Conservation (phyloP, 1,140 invertebrate genomes). For the Homarus americanus region DNA sequence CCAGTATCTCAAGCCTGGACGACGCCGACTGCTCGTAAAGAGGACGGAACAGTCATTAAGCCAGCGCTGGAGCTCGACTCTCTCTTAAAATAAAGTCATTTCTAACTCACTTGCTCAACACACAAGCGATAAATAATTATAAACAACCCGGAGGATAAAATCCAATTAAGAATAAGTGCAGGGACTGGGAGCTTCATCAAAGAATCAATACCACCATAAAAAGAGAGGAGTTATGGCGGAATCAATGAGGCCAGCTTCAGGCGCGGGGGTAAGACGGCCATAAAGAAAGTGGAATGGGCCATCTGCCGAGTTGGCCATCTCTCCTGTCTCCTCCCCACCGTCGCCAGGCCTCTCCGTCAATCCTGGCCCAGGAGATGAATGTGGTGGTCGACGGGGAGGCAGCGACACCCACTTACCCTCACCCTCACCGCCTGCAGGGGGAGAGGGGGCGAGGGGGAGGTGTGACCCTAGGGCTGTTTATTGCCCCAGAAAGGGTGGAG, state of each 20-base stretch:
- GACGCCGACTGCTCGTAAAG: conserved; percentile 44
- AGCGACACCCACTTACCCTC: not conserved
- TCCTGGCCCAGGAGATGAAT: not conserved
- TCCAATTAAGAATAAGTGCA: conserved; percentile 32
- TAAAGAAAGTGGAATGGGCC: conserved; percentile 46
- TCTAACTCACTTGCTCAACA: not conserved
- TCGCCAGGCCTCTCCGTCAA: not conserved
- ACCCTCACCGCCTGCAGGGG: not conserved
- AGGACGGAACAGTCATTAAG: not conserved
- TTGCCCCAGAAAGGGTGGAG: not conserved
- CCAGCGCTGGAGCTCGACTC: not conserved
- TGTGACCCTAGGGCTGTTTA: not conserved
- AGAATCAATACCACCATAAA: conserved; percentile 48
- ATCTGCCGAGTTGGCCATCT: conserved; percentile 3
- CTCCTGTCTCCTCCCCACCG: not conserved
- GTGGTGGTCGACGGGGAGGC: not conserved
- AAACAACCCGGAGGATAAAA: conserved; percentile 6
- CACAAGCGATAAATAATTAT: conserved; percentile 25
- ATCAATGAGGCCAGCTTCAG: conserved; percentile 34
- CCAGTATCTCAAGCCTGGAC: conserved; percentile 31
- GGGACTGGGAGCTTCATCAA: conserved; percentile 1
- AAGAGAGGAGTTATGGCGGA: conserved; percentile 36
- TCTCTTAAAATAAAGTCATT: conserved; percentile 12
- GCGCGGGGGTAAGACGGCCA: conserved; percentile 1
- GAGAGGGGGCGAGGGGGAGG: not conserved